Evolutionary conservation across 2,113 vertebrate species (phyloP).

Genomic region (Hiodon tergisus): DNA sequence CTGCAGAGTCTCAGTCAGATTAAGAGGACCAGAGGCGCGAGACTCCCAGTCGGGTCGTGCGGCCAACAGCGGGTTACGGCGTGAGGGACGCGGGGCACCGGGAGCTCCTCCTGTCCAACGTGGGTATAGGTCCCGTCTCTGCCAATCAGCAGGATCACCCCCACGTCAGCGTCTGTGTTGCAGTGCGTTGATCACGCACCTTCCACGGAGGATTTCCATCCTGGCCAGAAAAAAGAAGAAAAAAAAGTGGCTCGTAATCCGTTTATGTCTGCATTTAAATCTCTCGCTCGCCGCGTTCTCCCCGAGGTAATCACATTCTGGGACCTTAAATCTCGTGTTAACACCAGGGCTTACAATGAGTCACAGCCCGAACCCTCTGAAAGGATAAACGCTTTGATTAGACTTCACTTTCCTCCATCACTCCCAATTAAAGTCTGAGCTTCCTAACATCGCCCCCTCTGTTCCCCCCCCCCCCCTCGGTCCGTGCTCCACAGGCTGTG

Average conservation of each 20-base stretch:
- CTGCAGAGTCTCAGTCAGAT: neutral
- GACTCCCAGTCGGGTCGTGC: neutral
- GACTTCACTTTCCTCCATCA: neutral
- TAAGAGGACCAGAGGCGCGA: too few species aligned
- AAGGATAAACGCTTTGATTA: constrained; percentile 9
- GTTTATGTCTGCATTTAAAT: constrained; percentile 10
- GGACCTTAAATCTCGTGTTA: constrained; percentile 8
- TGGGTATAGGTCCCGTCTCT: too few species aligned
- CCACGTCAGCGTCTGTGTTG: too few species aligned
- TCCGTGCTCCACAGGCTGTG: constrained; percentile 33
- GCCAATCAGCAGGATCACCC: too few species aligned
- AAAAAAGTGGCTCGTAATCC: neutral
- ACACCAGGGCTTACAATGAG: constrained; percentile 11
- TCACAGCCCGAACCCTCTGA: neutral
- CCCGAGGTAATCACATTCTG: neutral
- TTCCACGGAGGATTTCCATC: neutral
- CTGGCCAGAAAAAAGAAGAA: neutral
- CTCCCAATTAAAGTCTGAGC: constrained; percentile 1
- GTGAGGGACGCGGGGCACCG: too few species aligned
- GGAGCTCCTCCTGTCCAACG: too few species aligned
- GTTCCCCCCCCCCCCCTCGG: neutral
- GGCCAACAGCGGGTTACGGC: too few species aligned
- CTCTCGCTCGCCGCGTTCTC: neutral
- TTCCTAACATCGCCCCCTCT: neutral
- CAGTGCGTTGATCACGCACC: too few species aligned